Evolutionary conservation across 2,888 invertebrate species (phyloP).

Genomic region (Lottia gigantea): DNA sequence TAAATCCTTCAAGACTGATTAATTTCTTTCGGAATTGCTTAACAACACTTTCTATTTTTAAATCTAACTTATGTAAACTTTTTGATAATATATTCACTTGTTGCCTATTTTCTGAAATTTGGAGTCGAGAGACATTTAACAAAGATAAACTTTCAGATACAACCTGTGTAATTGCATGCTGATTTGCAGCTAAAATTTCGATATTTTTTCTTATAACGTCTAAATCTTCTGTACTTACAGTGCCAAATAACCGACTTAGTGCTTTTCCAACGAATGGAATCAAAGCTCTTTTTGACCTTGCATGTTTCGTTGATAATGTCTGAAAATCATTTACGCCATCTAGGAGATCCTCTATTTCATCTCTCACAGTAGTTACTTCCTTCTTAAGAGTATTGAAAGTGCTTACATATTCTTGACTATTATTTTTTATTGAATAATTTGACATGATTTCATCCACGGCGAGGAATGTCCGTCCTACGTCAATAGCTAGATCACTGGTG

Average conservation of each 20-base stretch:
- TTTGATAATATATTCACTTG: neutral
- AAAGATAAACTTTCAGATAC: conserved; percentile 15
- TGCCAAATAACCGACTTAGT: conserved; percentile 18
- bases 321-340: too few species aligned
- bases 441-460: too few species aligned
- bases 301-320: too few species aligned
- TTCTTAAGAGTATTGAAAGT: too few species aligned
- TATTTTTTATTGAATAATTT: too few species aligned
- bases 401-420: too few species aligned
- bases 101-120: neutral
- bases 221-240: conserved; percentile 18
- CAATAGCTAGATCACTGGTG: too few species aligned
- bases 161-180: conserved; percentile 23
- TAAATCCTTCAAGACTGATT: neutral
- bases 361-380: too few species aligned
- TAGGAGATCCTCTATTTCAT: too few species aligned
- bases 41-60: neutral
- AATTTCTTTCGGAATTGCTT: neutral
- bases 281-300: conserved; percentile 7
- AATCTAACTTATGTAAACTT: neutral
- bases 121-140: conserved; percentile 17
- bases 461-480: too few species aligned
- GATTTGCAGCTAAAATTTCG: conserved; percentile 20
- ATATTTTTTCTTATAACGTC: conserved; percentile 18
- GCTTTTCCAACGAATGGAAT: conserved; percentile 18